Percentiles rank a stretch among this genome's conserved stretches.
These are phyloP conservation scores for Ictidomys tridecemlineatus DNA, from an alignment of 2,113 vertebrate species.

Conservation along the genomic window DNA sequence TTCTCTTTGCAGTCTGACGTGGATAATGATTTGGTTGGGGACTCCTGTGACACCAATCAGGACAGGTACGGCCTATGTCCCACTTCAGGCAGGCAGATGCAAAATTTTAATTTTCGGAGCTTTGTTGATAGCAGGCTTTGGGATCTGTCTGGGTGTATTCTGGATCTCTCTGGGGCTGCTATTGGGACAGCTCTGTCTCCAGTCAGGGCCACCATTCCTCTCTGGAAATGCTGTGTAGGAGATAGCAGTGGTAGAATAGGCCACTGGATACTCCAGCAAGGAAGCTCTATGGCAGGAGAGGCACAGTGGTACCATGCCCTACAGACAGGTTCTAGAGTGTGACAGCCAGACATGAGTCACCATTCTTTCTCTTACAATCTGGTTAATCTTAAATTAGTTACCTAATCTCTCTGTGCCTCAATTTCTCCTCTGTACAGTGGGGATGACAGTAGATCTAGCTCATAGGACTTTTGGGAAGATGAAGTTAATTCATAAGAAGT, in stretches of 20 bases:
- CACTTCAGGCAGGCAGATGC: not conserved
- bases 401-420: not conserved
- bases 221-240: not conserved
- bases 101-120: not conserved
- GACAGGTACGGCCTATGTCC: constrained; percentile 93
- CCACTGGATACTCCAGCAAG: not conserved
- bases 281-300: not conserved
- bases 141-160: not conserved
- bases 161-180: not conserved
- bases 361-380: not conserved
- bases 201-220: not conserved
- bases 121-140: not conserved
- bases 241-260: not conserved
- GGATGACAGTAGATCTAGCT: not conserved
- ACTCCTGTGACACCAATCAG: constrained; percentile 98
- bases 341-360: not conserved
- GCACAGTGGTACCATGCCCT: not conserved
- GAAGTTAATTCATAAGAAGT: not conserved
- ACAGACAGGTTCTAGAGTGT: not conserved
- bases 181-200: not conserved
- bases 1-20: constrained; percentile 93
- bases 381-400: too few species aligned
- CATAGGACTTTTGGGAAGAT: not conserved
- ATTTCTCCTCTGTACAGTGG: not conserved
- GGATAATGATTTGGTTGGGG: constrained; percentile 97